phyloP scores from a whole-genome alignment of 2,888 invertebrate species.

The Linyphia triangularis region DNA sequence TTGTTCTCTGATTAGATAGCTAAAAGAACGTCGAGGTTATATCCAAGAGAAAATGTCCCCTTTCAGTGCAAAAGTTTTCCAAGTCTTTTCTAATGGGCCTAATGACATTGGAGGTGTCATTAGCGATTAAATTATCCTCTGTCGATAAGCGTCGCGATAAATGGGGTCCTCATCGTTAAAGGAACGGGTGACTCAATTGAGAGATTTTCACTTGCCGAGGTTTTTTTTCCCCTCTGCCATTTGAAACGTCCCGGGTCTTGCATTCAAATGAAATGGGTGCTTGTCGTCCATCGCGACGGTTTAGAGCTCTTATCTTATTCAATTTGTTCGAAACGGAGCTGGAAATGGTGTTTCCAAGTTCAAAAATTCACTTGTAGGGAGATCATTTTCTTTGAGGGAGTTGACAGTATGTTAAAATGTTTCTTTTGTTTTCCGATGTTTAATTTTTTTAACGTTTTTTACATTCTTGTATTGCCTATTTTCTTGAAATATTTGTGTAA shows the following conservation, averaged over 20 bases:
- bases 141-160: slow-evolving; percentile 73
- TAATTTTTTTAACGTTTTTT: too few relatives aligned
- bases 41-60: slow-evolving; percentile 57
- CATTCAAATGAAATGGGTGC: slow-evolving; percentile 37
- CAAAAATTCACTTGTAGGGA: slow-evolving; percentile 15
- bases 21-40: slow-evolving; percentile 67
- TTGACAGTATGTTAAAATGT: too few relatives aligned
- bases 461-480: too few relatives aligned
- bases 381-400: too few relatives aligned
- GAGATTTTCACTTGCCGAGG: slow-evolving; percentile 66
- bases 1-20: slow-evolving; percentile 67
- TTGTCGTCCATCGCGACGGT: background rate
- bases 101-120: slow-evolving; percentile 74
- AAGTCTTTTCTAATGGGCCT: slow-evolving; percentile 71
- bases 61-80: slow-evolving; percentile 69
- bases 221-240: background rate
- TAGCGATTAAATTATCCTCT: slow-evolving; percentile 74
- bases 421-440: too few relatives aligned
- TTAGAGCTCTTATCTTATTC: slow-evolving; percentile 27
- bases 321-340: slow-evolving; percentile 38
- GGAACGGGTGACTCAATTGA: slow-evolving; percentile 68
- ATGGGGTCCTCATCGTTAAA: slow-evolving; percentile 72
- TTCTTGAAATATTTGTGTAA: too few relatives aligned
- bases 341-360: slow-evolving; percentile 45
- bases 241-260: background rate